Percentiles rank a stretch among this genome's conserved stretches.
These are phyloP conservation scores for Fopius arisanus DNA, from an alignment of 1,140 invertebrate species.

Conservation along the genomic window DNA sequence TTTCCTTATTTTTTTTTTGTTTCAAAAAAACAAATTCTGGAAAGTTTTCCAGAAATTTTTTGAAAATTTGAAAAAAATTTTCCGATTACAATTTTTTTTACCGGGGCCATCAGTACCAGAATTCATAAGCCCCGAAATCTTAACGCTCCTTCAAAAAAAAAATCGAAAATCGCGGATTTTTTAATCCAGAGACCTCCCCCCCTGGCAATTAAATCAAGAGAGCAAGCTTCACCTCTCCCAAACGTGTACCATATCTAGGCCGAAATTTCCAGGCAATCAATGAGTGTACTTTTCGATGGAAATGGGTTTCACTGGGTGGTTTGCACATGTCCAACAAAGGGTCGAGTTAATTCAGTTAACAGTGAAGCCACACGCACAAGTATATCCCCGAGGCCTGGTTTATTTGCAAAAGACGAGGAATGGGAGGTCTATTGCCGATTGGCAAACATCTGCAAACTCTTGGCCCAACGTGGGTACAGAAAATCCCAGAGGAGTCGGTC, in stretches of 20 bases:
- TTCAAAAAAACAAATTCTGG: too few relatives aligned
- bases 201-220: not conserved
- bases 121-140: too few relatives aligned
- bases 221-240: not conserved
- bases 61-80: too few relatives aligned
- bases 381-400: slow-evolving; percentile 25
- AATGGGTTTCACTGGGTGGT: not conserved
- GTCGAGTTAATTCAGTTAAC: slow-evolving; percentile 49
- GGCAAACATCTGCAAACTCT: slow-evolving; percentile 51
- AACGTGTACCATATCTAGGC: slow-evolving; percentile 26
- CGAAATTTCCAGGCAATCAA: slow-evolving; percentile 27
- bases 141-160: not conserved
- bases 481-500: slow-evolving; percentile 35
- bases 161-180: not conserved
- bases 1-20: too few relatives aligned
- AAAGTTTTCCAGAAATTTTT: too few relatives aligned
- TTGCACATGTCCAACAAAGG: slow-evolving; percentile 22
- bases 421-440: slow-evolving; percentile 34
- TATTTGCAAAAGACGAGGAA: slow-evolving; percentile 22
- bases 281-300: slow-evolving; percentile 4
- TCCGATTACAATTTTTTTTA: too few relatives aligned
- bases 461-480: slow-evolving; percentile 28
- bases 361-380: slow-evolving; percentile 30
- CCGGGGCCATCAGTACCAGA: too few relatives aligned
- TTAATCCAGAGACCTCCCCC: too few relatives aligned